phyloP scores from a whole-genome alignment of 2,888 invertebrate genomes.

The Drosophila merina region DNA sequence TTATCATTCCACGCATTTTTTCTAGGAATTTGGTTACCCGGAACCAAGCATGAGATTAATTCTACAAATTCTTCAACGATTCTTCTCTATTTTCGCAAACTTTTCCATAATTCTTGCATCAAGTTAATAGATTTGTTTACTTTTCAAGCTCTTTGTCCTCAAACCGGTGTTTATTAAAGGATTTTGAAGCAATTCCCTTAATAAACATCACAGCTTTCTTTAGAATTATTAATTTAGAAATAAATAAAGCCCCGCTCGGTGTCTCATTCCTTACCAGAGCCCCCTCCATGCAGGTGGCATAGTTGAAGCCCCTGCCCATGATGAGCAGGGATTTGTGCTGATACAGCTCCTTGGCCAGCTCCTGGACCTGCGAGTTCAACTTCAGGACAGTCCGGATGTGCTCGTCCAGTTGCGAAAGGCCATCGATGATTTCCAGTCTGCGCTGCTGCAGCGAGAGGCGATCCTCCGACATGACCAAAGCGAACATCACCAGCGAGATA shows the following conservation, averaged over 20 bases:
- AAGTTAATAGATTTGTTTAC: not conserved
- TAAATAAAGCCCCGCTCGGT: too few relatives aligned
- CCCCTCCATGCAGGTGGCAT: conserved; percentile 98
- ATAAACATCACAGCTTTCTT: not conserved
- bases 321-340: conserved; percentile 97
- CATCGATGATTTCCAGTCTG: conserved; percentile 94
- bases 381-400: conserved; percentile 95
- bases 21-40: not conserved
- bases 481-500: conserved; percentile 99
- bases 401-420: conserved; percentile 91
- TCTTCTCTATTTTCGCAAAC: not conserved
- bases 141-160: too few relatives aligned
- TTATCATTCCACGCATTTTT: not conserved
- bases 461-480: conserved; percentile 98
- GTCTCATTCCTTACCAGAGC: conserved; percentile 85
- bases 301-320: conserved; percentile 99
- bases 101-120: not conserved
- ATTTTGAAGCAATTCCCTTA: not conserved
- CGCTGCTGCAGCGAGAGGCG: conserved; percentile 95
- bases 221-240: too few relatives aligned
- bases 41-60: not conserved
- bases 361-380: conserved; percentile 93
- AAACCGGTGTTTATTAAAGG: too few relatives aligned
- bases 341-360: conserved; percentile 94
- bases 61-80: not conserved